phyloP scores from a whole-genome alignment of 2,113 vertebrate genomes.

The Micromys minutus region DNA sequence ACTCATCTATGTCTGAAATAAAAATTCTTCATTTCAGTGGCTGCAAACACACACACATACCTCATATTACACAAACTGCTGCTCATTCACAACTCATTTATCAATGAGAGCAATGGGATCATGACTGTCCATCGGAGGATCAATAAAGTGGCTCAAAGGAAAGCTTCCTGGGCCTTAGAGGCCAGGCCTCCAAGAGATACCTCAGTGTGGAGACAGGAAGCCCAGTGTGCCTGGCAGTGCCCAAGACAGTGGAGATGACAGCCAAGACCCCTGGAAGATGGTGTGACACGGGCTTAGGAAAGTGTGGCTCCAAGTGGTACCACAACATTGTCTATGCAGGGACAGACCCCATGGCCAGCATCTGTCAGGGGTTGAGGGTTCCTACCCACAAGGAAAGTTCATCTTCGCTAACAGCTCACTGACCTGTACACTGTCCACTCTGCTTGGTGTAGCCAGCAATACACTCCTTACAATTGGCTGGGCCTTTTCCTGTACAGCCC shows the following conservation, averaged over 20 bases:
- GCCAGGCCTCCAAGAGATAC: fast-evolving
- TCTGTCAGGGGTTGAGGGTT: background rate
- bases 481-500: slow-evolving; percentile 91
- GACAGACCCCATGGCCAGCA: fast-evolving
- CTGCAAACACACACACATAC: fast-evolving
- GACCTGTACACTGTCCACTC: slow-evolving; percentile 91
- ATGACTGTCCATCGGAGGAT: fast-evolving
- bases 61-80: fast-evolving
- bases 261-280: background rate
- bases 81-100: fast-evolving
- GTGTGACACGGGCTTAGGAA: fast-evolving
- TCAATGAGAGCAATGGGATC: fast-evolving
- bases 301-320: fast-evolving
- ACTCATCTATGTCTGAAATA: slow-evolving; percentile 92
- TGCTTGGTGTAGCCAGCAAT: slow-evolving; percentile 87
- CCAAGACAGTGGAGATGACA: background rate
- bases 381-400: fast-evolving
- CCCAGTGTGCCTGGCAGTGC: fast-evolving
- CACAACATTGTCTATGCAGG: background rate
- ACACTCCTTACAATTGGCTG: slow-evolving; percentile 88
- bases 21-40: fast-evolving
- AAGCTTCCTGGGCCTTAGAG: background rate
- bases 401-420: background rate
- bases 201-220: background rate
- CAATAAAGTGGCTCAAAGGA: background rate